phyloP scores from a whole-genome alignment of 2,113 vertebrate genomes.

The Taurulus bubalis region DNA sequence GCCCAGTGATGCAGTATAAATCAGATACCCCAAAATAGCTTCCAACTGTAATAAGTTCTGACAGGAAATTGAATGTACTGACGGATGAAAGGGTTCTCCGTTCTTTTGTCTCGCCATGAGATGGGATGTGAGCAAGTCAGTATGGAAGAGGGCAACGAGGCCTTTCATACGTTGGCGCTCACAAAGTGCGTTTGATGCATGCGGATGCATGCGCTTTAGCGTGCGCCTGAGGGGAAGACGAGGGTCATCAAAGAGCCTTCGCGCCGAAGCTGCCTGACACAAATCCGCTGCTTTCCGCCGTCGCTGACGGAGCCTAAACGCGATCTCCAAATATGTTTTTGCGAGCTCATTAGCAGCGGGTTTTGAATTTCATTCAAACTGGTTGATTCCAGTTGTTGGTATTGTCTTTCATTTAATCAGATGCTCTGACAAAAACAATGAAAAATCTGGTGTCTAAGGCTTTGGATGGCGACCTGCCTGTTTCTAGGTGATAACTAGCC shows the following conservation, averaged over 20 bases:
- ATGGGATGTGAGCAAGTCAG: conserved; percentile 13
- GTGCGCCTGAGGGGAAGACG: conserved; percentile 18
- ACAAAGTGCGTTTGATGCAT: conserved; percentile 45
- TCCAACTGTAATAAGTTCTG: conserved; percentile 38
- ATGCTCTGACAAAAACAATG: no score
- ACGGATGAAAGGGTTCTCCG: conserved; percentile 40
- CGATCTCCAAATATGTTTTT: background rate
- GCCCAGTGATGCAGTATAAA: conserved; percentile 14
- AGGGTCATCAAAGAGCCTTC: conserved; percentile 57
- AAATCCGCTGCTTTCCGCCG: conserved; percentile 27
- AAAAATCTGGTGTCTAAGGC: no score
- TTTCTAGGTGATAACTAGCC: no score
- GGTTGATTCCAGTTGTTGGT: no score
- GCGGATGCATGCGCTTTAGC: conserved; percentile 14
- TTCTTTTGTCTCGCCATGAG: conserved; percentile 42
- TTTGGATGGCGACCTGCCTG: no score
- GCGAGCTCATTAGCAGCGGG: background rate
- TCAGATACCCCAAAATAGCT: conserved; percentile 35
- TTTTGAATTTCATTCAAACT: background rate
- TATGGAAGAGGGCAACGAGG: conserved; percentile 20
- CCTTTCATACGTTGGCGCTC: conserved; percentile 23
- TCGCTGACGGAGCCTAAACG: background rate
- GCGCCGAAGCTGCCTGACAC: conserved; percentile 53
- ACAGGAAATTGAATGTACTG: conserved; percentile 65
- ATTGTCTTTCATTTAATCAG: no score